A percentile compares a stretch with the other conserved stretches of the same genome.
phyloP scores from a whole-genome alignment of 1,140 invertebrate species.

The Dinoponera quadriceps region DNA sequence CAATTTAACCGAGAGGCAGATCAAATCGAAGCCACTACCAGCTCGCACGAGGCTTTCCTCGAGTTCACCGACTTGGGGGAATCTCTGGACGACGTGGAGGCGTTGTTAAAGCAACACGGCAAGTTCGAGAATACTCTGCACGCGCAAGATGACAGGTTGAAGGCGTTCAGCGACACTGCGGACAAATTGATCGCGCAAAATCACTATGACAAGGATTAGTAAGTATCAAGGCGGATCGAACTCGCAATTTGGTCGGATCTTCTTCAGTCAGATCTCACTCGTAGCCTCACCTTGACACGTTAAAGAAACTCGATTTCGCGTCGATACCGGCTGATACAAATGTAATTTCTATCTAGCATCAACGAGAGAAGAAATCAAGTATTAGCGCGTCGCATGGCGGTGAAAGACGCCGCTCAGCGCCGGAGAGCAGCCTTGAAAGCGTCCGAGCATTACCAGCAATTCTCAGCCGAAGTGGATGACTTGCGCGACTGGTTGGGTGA shows the following conservation, averaged over 20 bases:
- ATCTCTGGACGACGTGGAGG: conserved; percentile 97
- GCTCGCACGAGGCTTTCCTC: conserved; percentile 96
- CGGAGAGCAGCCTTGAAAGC: conserved; percentile 91
- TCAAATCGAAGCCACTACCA: conserved; percentile 97
- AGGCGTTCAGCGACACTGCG: conserved; percentile 94
- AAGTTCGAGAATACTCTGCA: conserved; percentile 97
- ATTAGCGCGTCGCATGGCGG: conserved; percentile 89
- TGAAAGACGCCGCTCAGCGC: conserved; percentile 91
- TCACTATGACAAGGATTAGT: conserved; percentile 95
- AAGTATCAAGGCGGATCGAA: conserved; percentile 78
- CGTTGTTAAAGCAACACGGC: conserved; percentile 96
- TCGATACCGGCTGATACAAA: conserved; percentile 10
- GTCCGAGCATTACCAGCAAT: conserved; percentile 93
- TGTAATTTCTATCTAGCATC: conserved; percentile 87
- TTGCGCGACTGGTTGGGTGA: conserved; percentile 95
- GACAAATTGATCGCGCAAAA: conserved; percentile 92
- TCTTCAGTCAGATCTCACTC: neutral
- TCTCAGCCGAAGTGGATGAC: conserved; percentile 95
- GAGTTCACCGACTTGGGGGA: conserved; percentile 95
- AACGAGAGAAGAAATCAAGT: conserved; percentile 92
- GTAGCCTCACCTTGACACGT: conserved; percentile 3
- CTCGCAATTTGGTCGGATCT: neutral
- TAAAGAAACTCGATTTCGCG: neutral
- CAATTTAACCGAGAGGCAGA: conserved; percentile 98
- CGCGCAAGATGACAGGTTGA: conserved; percentile 97